Base-by-base conservation (phyloP, 1,140 invertebrate species). In the Pogonomyrmex barbatus region DNA sequence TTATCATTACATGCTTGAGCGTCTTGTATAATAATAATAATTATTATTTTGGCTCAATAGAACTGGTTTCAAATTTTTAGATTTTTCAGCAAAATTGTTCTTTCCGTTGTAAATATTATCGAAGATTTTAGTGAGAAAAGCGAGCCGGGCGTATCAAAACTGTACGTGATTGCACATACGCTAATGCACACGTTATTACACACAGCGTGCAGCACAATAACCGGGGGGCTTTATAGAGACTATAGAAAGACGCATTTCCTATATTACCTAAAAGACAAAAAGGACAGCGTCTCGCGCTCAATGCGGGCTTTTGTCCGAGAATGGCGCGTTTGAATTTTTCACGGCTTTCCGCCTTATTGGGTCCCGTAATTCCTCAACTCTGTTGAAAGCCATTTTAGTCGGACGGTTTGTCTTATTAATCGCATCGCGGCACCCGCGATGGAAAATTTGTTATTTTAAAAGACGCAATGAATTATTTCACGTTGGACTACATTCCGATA, bases 391-490 rank as follows among this genome's bases (percentile, higher is more conserved):
- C 60, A 79, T 79, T 73, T 82, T 52, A 73, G 42, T 60, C 39
- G 58, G 62, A 60, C 52, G 33, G 56, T 30, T 83, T 73, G 30
- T 82, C 50, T 71, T 82, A 82, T 82, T 82, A 58, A 75, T 73
- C 42, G n/a, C 79, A 17, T 60, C 67, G 24, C 24, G 70, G 45
- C 39, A 60, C 62, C 24, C 56, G 54, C 17, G 42, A 33, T 47
- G 42, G 6, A 45, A 81, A 56, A 54, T 54, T 42, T 0, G 54
- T 10, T 47, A 42, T 73, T 82, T 82, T 60, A 33, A 54, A 73
- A 82, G 50, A 58, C 79, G 30, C 79, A 12, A 47, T 82, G 33
- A 82, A 82, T 73, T 60, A 82, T 82, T 82, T 82, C 36, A 17
- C 63, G 36, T 17, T 82, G 79, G 30, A 39, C 79, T 60, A 60